A percentile compares a stretch with the other conserved stretches of the same genome.
Evolutionary conservation across 2,797 vertebrate genomes (phyloP).

Genomic region (Cyprinella venusta): DNA sequence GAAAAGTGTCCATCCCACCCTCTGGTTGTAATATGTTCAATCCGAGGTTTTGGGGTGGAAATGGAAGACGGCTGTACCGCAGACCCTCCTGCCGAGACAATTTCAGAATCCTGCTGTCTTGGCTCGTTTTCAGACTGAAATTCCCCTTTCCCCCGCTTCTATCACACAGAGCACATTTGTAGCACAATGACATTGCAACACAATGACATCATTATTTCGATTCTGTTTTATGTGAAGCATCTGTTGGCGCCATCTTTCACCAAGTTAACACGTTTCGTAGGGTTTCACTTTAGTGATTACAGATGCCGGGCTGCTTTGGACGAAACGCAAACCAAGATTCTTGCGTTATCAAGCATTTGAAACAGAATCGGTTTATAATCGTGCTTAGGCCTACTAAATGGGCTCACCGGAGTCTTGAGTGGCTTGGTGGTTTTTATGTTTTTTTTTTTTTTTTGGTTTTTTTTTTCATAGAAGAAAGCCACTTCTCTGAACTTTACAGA

Average conservation of each 20-base stretch:
- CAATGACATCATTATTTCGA: constrained; percentile 6
- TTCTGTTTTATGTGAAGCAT: constrained; percentile 31
- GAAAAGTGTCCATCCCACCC: neutral
- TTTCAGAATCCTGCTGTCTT: constrained; percentile 28
- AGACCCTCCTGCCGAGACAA: neutral
- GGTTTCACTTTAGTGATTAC: constrained; percentile 25
- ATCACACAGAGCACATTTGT: constrained; percentile 29
- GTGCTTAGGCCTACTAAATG: neutral
- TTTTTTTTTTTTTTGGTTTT: neutral
- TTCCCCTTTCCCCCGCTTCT: neutral
- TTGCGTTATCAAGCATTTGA: constrained; percentile 8
- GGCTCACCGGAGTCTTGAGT: neutral
- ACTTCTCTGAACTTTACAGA: neutral
- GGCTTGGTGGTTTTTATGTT: neutral
- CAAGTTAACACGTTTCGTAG: constrained; percentile 10
- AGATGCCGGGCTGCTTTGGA: constrained; percentile 1
- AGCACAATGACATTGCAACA: constrained; percentile 31
- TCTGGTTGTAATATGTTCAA: constrained; percentile 39
- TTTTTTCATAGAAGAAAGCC: too few species aligned
- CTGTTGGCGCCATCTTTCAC: constrained; percentile 26
- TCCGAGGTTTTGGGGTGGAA: constrained; percentile 31
- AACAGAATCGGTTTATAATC: constrained; percentile 11
- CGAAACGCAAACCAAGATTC: neutral
- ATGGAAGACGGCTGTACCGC: constrained; percentile 31
- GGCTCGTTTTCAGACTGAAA: constrained; percentile 33